Evolutionary conservation across 2,888 invertebrate genomes (phyloP), one percentile per base, ranked within the genome.

Genomic region (Hydrotaea cyrtoneurina): DNA sequence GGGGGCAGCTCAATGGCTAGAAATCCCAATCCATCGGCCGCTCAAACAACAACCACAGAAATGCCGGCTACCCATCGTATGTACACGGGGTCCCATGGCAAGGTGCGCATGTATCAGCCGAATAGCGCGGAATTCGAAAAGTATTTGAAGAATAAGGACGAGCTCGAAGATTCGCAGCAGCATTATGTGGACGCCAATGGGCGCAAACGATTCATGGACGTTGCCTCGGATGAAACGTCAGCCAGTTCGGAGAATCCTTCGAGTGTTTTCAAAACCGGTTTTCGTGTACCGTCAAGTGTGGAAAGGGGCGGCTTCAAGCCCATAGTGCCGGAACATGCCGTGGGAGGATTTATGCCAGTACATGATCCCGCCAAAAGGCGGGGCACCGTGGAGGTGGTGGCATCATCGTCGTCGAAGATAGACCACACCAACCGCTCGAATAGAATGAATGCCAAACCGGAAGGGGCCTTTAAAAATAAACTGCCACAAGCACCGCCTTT

Each of bases 281-380:
- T 92, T 75, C 88, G 89, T 0, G 89, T 90, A 23, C 92, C 92
- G 1, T 90, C 92, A 87, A 92, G 93, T 89, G 94, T 96, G 75
- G 95, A 96, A 92, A 94, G 94, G 21, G 96, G 96, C 17, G 96
- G 96, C 1, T 97, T 97, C 89, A 93, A 95, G 15, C 97, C 97
- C 17, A 94, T 96, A 88, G 90, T 96, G 19, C 96, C 96, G 0
- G 95, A 95, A 53, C 94, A 94, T 39, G 73, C 55, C 43, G 87
- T 94, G 83, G 95, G 96, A 50, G 96, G 96, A 8, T 97, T 97
- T 88, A 94, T 94, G 89, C 97, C 97, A 0, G 95, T 95, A 21
- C 90, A 93, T 90, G 89, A 91, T 88, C 91, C 91, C 0, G 83
- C 88, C 15, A 86, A 82, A 31, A 88, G 89, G 1, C 88, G 88